Conservation (phyloP, 1,140 invertebrate species). For the Camponotus floridanus region DNA sequence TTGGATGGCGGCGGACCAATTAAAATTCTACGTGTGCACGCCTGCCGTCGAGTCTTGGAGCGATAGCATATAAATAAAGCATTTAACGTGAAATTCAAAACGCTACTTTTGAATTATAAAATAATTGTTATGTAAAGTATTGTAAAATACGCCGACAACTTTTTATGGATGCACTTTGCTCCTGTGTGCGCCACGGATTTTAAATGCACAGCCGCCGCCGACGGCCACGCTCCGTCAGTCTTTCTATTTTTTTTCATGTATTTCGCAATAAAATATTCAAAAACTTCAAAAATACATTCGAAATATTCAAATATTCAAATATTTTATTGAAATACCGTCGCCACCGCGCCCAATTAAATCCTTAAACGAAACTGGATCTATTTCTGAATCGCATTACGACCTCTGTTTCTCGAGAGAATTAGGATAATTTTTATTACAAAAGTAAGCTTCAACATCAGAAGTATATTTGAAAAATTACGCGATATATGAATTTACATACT, state of each 20-base stretch:
- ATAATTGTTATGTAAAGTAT: constrained; percentile 64
- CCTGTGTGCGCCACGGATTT: constrained; percentile 17
- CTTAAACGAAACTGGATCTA: constrained; percentile 17
- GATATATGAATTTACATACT: background rate
- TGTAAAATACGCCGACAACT: constrained; percentile 43
- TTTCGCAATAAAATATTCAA: constrained; percentile 50
- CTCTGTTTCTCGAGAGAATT: background rate
- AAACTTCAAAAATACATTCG: constrained; percentile 28
- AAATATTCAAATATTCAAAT: constrained; percentile 48
- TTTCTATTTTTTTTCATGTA: constrained; percentile 40
- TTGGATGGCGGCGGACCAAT: constrained; percentile 64
- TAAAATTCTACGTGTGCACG: constrained; percentile 63
- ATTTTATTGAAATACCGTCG: constrained; percentile 35
- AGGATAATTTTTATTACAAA: background rate
- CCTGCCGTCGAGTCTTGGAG: constrained; percentile 22
- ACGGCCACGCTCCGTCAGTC: constrained; percentile 11
- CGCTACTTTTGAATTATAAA: constrained; percentile 57
- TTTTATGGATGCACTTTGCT: constrained; percentile 53
- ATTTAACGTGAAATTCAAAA: constrained; percentile 61
- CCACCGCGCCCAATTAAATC: constrained; percentile 13
- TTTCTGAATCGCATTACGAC: background rate
- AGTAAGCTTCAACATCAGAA: background rate
- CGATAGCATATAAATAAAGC: constrained; percentile 63
- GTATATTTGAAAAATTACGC: background rate
- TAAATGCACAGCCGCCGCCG: constrained; percentile 24